Evolutionary conservation across 1,140 invertebrate genomes (phyloP), one percentile per base, ranked within the genome.

Genomic region (Lethocerus indicus): DNA sequence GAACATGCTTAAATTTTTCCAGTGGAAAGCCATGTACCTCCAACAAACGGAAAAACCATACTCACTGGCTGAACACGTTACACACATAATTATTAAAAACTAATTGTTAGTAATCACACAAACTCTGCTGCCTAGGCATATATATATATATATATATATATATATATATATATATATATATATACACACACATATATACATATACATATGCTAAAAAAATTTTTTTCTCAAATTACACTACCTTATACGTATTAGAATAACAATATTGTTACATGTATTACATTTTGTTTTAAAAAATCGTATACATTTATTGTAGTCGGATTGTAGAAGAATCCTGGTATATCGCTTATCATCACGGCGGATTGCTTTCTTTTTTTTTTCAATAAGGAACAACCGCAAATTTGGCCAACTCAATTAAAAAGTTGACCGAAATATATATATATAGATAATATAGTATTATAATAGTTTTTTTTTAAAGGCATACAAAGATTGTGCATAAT

Each of bases 401-500:
- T 44, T 39, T 39, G 26, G 37, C 24, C 47, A 40, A 49, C 47
- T 32, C 36, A 24, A 37, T 29, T 18, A 39, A 28, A 26, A 26
- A 40, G 47, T 49, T 25, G 47, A 49, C 47, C 41, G 26, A 39
- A 49, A 49, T 39, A 49, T 35, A 26, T 13, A 40, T 40, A 40
- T 12, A 40, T 40, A 40, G n/a, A n/a, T n/a, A n/a, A 7, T 39
- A 49, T 26, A 49, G 47, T 44, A 44, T 39, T n/a, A 39, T 44
- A 44, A 44, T 44, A 44, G 42, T 44, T 44, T n/a, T n/a, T n/a
- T 40, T 35, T 39, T 49, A 49, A 53, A 53, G 51, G 51, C 51
- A 53, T 53, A 53, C 45, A 53, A 49, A 53, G 51, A 53, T 53
- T 53, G 51, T 53, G 51, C 51, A 53, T 44, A 52, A n/a, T 47